These are phyloP conservation scores for Spodoptera litura DNA, from an alignment of 1,140 invertebrate species.

Conservation along the genomic window DNA sequence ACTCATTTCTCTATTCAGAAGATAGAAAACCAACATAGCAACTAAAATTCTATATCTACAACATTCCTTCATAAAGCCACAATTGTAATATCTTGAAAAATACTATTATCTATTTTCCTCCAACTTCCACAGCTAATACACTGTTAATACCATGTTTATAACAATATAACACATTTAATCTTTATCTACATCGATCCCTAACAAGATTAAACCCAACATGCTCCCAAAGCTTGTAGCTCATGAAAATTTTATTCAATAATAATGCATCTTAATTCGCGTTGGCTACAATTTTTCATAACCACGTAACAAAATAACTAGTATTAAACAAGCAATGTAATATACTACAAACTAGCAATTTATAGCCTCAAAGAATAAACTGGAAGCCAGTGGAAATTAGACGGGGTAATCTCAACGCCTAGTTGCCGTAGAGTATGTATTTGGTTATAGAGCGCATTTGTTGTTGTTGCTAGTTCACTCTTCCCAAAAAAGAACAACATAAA, in stretches of 20 bases:
- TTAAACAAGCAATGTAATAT: slow-evolving; percentile 37
- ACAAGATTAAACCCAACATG: background rate
- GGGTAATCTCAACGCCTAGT: slow-evolving; percentile 37
- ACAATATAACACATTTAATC: no score
- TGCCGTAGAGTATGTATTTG: background rate
- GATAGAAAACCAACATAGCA: no score
- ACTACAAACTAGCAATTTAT: slow-evolving; percentile 47
- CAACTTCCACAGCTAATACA: no score
- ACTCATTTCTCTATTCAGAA: no score
- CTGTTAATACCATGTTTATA: no score
- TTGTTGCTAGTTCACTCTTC: background rate
- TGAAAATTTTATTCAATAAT: slow-evolving; percentile 21
- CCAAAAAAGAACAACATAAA: no score
- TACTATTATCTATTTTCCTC: no score
- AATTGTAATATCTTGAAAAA: no score
- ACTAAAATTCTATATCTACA: no score
- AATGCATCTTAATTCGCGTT: slow-evolving; percentile 23
- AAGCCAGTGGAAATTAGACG: slow-evolving; percentile 43
- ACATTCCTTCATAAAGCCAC: no score
- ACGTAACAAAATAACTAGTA: slow-evolving; percentile 32
- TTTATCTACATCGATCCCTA: no score
- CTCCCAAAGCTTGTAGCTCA: background rate
- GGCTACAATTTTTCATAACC: slow-evolving; percentile 36
- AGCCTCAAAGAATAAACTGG: slow-evolving; percentile 44
- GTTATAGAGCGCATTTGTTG: background rate